Conservation (phyloP, 2,113 vertebrate species). For the Brachypteracias leptosomus region DNA sequence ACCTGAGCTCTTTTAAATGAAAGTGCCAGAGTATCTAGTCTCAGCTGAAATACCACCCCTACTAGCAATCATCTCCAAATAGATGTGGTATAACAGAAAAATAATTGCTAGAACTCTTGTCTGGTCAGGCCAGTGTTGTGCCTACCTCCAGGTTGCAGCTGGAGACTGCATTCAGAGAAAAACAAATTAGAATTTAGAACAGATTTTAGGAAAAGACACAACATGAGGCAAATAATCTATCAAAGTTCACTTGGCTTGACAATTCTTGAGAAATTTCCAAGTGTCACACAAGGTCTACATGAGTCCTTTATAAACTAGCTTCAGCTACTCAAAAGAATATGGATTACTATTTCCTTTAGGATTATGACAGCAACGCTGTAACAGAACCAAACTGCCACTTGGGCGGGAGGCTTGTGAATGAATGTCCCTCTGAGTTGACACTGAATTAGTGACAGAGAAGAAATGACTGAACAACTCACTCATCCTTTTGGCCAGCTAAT, state of each 20-base stretch:
- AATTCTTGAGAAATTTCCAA: background rate
- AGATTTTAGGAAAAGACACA: background rate
- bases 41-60: background rate
- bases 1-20: background rate
- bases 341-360: background rate
- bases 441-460: background rate
- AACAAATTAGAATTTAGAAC: background rate
- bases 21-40: background rate
- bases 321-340: background rate
- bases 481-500: background rate
- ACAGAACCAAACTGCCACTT: fast-evolving
- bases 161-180: background rate
- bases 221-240: background rate
- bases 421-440: fast-evolving
- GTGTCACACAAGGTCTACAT: background rate
- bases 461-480: background rate
- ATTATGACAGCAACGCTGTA: background rate
- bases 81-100: background rate
- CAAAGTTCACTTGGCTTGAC: background rate
- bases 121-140: background rate
- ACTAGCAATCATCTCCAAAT: background rate
- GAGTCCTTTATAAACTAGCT: background rate
- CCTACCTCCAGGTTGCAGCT: background rate
- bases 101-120: background rate
- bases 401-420: background rate